Conservation (phyloP, 2,113 vertebrate species). For the Poeciliopsis turrubarensis region DNA sequence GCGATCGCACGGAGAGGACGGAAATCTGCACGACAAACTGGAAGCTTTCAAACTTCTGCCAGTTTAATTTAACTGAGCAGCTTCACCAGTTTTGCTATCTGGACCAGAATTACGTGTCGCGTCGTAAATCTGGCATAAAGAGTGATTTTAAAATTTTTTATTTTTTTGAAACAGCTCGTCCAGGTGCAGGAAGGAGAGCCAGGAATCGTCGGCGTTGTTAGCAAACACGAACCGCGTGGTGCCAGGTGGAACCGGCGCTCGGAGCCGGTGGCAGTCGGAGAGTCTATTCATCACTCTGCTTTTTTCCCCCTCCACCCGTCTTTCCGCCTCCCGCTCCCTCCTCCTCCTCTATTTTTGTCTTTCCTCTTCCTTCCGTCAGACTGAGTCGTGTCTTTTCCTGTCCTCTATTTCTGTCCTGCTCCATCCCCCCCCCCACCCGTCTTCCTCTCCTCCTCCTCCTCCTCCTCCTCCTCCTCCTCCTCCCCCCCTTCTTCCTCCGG, state of each 20-base stretch:
- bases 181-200: background rate
- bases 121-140: background rate
- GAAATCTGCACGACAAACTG: background rate
- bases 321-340: conserved; percentile 17
- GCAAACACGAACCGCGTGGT: background rate
- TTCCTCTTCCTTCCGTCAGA: conserved; percentile 62
- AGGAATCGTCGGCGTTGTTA: background rate
- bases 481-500: conserved; percentile 17
- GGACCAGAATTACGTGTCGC: background rate
- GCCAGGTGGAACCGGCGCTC: background rate
- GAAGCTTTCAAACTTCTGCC: background rate
- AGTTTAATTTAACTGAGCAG: background rate
- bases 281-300: background rate
- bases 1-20: background rate
- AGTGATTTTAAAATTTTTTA: background rate
- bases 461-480: background rate
- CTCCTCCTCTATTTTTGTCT: conserved; percentile 59
- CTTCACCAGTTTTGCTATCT: background rate
- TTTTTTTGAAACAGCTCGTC: no score
- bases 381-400: conserved; percentile 62
- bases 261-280: background rate
- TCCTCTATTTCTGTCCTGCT: conserved; percentile 71
- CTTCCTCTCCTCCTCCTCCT: conserved; percentile 23
- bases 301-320: background rate
- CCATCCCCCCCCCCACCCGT: conserved; percentile 60